A percentile compares a stretch with the other conserved stretches of the same genome.
Conservation (phyloP, 2,797 vertebrate genomes). For the Pseudocheirus occidentalis region DNA sequence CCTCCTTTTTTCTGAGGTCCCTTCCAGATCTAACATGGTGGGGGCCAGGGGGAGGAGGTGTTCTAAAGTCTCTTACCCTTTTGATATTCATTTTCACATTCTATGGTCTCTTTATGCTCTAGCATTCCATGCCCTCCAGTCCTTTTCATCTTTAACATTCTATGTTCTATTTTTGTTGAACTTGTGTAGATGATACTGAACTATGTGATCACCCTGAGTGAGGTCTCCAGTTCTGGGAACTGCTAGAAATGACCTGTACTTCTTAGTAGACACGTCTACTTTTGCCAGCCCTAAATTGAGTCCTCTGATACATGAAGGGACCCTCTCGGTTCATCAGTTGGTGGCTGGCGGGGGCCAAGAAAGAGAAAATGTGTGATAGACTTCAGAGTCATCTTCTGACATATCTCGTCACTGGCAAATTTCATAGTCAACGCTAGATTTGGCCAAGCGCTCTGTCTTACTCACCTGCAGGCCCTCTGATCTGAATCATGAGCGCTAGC, state of each 20-base stretch:
- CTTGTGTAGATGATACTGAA: neutral
- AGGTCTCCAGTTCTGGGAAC: conserved; percentile 20
- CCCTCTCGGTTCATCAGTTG: conserved; percentile 29
- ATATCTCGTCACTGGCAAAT: neutral
- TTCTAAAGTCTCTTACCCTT: neutral
- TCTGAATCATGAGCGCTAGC: neutral
- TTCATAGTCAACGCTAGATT: conserved; percentile 36
- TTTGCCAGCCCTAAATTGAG: neutral
- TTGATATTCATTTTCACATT: neutral
- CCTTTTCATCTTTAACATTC: neutral
- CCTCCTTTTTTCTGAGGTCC: neutral
- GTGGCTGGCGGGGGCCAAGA: neutral
- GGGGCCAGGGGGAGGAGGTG: neutral
- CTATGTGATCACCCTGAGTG: conserved; percentile 24
- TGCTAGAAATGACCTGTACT: conserved; percentile 18
- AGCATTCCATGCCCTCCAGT: neutral
- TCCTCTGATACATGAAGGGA: conserved; percentile 9
- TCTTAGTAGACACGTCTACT: neutral
- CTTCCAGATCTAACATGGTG: neutral
- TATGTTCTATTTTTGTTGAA: neutral
- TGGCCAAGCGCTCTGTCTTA: neutral
- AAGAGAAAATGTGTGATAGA: conserved; percentile 23
- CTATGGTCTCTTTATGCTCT: neutral
- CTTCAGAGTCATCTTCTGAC: conserved; percentile 4
- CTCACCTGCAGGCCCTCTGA: neutral